Evolutionary conservation across 2,797 vertebrate genomes (phyloP), one percentile per base, ranked within the genome.

Genomic region (Lycodopsis pacificus): DNA sequence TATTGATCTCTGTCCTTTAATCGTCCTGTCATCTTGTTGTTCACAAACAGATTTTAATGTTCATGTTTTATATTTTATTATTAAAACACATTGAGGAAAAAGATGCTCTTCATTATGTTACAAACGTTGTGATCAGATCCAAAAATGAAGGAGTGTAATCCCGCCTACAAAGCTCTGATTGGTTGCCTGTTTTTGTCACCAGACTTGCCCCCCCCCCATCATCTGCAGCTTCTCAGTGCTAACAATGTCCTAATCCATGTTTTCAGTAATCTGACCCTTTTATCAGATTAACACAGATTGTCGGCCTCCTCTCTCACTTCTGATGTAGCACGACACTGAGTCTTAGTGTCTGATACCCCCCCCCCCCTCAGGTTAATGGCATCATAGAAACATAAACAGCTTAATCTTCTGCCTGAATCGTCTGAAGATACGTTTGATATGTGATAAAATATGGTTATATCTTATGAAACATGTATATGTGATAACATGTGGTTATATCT

Each of bases 271-370:
- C 91, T 89, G 76, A 51, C 82, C 80, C 84, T 91, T 93, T 93
- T 91, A 93, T 91, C 87, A 91, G 89, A 92, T 93, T 92, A 91
- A 72, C 76, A 77, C 79, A 80, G 86, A 91, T 88, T 88, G 14
- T 7, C 9, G 12, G 57, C 13, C 57, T 80, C 9, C 42, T 64
- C 54, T 73, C 56, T 63, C 76, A 58, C 73, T 67, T 79, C 65
- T 69, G 42, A 61, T 65, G 79, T 71, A 61, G 75, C 76, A 58
- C 46, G 15, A 22, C 10, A 62, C 34, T 4, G 48, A 67, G 40
- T 72, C 62, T 71, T 59, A 38, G 4, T 14, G 3, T 13, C 12
- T 0, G 2, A 38, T 27, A 63, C 32, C 51, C 2, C 5, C 15
- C 5, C 15, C 40, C 4, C 17, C 27, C 34, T 19, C 73, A 65